Evolutionary conservation across 2,113 vertebrate genomes (phyloP).

Genomic region (Phaethornis superciliosus): DNA sequence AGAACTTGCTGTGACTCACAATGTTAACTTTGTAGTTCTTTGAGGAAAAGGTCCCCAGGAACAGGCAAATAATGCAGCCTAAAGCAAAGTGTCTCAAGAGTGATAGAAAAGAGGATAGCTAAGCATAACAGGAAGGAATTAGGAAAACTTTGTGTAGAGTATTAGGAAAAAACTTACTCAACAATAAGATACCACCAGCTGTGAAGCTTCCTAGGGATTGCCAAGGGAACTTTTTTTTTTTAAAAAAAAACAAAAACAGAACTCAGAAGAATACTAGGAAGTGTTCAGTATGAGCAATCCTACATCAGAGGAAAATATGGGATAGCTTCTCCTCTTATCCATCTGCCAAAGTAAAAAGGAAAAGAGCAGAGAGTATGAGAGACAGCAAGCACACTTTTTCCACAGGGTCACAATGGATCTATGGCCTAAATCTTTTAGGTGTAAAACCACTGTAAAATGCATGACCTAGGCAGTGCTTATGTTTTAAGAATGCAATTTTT

Average conservation of each 20-base stretch:
- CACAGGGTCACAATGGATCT: background rate
- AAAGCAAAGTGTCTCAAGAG: background rate
- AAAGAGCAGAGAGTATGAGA: background rate
- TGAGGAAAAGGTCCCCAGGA: background rate
- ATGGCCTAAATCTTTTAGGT: background rate
- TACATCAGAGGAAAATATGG: background rate
- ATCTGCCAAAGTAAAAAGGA: background rate
- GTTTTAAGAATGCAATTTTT: background rate
- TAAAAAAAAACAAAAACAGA: background rate
- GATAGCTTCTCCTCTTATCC: background rate
- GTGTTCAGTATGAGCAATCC: background rate
- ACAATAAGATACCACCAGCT: background rate
- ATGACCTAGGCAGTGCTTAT: background rate
- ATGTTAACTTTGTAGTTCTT: background rate
- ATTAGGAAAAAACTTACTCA: background rate
- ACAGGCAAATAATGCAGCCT: background rate
- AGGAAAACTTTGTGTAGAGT: background rate
- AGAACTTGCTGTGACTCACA: background rate
- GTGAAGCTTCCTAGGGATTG: background rate
- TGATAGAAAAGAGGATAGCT: background rate
- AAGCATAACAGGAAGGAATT: constrained; percentile 3
- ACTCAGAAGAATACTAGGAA: background rate
- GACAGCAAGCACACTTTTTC: background rate
- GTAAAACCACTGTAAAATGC: background rate
- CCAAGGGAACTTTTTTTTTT: background rate